These are phyloP conservation scores for Stigmatopora nigra DNA, from an alignment of 2,113 vertebrate genomes.

Conservation along the genomic window DNA sequence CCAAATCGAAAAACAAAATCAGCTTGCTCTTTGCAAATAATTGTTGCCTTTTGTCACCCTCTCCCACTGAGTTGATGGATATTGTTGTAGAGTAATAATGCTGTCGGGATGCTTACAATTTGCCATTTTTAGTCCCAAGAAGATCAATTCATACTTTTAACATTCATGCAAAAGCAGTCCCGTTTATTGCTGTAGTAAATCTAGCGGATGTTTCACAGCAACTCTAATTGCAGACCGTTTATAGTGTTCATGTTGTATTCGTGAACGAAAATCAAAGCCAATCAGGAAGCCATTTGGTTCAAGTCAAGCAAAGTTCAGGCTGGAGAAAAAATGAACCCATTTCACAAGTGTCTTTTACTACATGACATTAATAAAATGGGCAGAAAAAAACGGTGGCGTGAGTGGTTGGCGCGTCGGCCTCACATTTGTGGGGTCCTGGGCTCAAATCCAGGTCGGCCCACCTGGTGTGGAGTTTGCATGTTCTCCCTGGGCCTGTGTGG, in stretches of 20 bases:
- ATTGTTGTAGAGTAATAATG: not conserved
- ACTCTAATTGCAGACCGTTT: not conserved
- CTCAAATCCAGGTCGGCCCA: too few species aligned
- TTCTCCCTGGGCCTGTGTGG: too few species aligned
- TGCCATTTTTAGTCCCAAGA: not conserved
- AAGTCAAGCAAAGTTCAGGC: not conserved
- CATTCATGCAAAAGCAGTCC: not conserved
- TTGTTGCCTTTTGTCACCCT: too few species aligned
- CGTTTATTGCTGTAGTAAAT: not conserved
- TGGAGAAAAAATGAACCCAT: not conserved
- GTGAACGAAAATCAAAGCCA: not conserved
- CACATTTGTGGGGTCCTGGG: too few species aligned
- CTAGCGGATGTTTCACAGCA: not conserved
- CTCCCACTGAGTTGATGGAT: not conserved
- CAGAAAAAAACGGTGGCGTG: not conserved
- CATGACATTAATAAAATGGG: not conserved
- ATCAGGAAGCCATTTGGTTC: not conserved
- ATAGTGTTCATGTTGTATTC: not conserved
- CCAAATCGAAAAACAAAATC: too few species aligned
- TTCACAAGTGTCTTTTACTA: not conserved
- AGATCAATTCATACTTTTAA: not conserved
- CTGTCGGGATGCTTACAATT: not conserved
- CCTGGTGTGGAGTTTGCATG: too few species aligned
- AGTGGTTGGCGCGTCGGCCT: too few species aligned
- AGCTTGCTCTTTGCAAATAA: too few species aligned